These are phyloP conservation scores for Babyrousa celebensis DNA, from an alignment of 2,797 vertebrate genomes.

Conservation along the genomic window DNA sequence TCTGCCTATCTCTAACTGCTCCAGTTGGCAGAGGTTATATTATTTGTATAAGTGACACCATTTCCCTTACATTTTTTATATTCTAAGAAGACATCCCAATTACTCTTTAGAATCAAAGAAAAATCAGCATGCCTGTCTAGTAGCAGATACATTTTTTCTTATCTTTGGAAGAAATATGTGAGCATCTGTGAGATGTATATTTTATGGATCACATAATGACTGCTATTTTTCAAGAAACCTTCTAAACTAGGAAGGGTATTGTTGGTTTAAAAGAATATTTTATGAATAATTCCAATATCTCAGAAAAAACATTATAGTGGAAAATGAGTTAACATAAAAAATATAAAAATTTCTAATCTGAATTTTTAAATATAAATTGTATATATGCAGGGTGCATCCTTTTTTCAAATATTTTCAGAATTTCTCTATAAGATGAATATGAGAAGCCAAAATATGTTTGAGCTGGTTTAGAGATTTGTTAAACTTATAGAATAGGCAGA, in stretches of 20 bases:
- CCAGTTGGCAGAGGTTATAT: not conserved
- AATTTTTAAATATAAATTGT: conserved; percentile 33
- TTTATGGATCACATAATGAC: conserved; percentile 57
- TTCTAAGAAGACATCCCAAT: not conserved
- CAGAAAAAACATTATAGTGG: not conserved
- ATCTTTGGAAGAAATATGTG: conserved; percentile 33
- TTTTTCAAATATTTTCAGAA: not conserved
- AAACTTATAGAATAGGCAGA: not conserved
- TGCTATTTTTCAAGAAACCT: conserved; percentile 33
- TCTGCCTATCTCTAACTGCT: not conserved
- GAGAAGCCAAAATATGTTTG: conserved; percentile 9
- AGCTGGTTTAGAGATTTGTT: not conserved
- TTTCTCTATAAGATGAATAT: conserved; percentile 10
- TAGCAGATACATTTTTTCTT: conserved; percentile 59
- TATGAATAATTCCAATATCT: conserved; percentile 25
- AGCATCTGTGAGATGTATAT: conserved; percentile 58
- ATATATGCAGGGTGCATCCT: not conserved
- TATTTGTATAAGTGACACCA: not conserved
- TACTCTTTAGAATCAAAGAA: conserved; percentile 58
- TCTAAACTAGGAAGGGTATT: not conserved
- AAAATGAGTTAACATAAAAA: not conserved
- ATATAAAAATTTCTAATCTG: not conserved
- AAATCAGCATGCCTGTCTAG: conserved; percentile 19
- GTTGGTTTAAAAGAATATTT: not conserved
- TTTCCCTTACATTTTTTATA: conserved; percentile 52